Percentiles rank a stretch among this genome's conserved stretches.
Conservation (phyloP, 2,888 invertebrate species). For the Noctua fimbriata region DNA sequence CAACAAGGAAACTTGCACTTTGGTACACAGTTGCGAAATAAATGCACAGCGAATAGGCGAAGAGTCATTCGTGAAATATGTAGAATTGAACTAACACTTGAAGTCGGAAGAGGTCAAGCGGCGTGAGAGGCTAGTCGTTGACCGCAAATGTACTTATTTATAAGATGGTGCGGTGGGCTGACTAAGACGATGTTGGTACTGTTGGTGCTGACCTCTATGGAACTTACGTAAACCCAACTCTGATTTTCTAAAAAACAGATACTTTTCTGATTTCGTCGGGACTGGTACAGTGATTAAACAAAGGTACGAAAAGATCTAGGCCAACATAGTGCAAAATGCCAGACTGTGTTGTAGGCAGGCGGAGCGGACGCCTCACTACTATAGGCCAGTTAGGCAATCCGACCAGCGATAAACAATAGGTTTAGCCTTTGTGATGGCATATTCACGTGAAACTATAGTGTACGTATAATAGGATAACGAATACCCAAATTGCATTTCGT, state of each 20-base stretch:
- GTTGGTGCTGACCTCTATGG: background rate
- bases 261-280: background rate
- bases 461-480: conserved; percentile 19
- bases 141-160: conserved; percentile 27
- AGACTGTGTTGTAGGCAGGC: background rate
- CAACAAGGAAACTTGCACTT: conserved; percentile 24
- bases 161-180: background rate
- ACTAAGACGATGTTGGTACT: background rate
- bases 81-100: conserved; percentile 30
- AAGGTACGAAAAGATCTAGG: background rate
- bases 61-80: conserved; percentile 33
- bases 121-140: conserved; percentile 19
- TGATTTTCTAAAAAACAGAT: background rate
- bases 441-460: background rate
- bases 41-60: background rate
- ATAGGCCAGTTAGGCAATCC: background rate
- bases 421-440: conserved; percentile 5
- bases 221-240: background rate
- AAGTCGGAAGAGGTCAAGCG: conserved; percentile 39
- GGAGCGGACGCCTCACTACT: background rate
- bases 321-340: background rate
- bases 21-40: conserved; percentile 28
- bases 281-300: background rate
- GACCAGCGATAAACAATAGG: background rate
- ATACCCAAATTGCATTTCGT: conserved; percentile 35